Conservation (phyloP, 2,888 invertebrate species). For the Gortyna flavago region DNA sequence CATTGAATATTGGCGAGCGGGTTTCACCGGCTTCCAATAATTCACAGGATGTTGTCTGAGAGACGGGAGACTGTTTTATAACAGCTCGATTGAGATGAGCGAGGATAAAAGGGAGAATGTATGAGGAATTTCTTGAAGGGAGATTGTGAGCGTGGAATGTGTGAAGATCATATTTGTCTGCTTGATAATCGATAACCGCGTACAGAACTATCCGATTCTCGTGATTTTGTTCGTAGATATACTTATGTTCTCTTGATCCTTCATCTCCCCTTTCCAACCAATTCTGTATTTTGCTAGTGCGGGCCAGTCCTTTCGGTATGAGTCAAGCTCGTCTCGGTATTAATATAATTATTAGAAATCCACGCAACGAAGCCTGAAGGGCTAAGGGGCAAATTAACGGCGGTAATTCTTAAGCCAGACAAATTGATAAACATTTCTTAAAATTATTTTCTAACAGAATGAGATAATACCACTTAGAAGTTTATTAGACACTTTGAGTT, state of each 20-base stretch:
- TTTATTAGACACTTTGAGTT: slow-evolving; percentile 16
- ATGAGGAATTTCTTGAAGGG: background rate
- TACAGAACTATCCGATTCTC: too few relatives aligned
- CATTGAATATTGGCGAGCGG: slow-evolving; percentile 82
- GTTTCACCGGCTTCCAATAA: slow-evolving; percentile 78
- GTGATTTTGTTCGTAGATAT: background rate
- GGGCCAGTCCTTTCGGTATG: too few relatives aligned
- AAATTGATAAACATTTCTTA: background rate
- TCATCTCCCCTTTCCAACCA: too few relatives aligned
- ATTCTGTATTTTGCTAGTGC: too few relatives aligned
- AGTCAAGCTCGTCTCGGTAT: background rate
- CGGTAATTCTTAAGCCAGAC: background rate
- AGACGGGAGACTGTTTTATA: slow-evolving; percentile 62
- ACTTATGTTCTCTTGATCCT: background rate
- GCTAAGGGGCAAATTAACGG: too few relatives aligned
- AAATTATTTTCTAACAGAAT: background rate
- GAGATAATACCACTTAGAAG: slow-evolving; percentile 13
- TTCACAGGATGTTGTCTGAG: slow-evolving; percentile 82
- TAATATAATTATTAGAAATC: background rate
- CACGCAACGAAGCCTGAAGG: background rate
- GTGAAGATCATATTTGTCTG: background rate
- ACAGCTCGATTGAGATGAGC: slow-evolving; percentile 49
- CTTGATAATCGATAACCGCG: background rate
- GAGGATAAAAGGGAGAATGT: slow-evolving; percentile 21
- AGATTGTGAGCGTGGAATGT: slow-evolving; percentile 8